Base-by-base conservation (phyloP, 2,113 vertebrate species). In the Chionodraco myersi region DNA sequence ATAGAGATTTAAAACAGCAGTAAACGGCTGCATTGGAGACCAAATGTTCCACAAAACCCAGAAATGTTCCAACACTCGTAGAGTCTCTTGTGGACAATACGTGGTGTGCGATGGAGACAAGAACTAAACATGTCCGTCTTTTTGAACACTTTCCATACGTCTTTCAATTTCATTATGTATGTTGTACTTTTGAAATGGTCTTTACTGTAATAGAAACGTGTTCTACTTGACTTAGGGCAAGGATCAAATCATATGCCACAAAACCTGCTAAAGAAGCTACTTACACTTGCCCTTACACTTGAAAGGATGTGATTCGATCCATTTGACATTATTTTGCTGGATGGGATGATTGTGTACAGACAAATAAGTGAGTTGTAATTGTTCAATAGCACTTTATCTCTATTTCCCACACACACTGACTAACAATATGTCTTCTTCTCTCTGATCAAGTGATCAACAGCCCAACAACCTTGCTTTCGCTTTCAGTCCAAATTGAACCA, bases 1-100 rank as follows among this genome's bases (percentile, higher is more conserved):
- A 86, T 75, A 72, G 52, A 76, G 69, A 89, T 79, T 79, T 8
- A 62, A 80, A 82, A 86, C 76, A 69, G 76, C 79, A 84, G 83
- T 65, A 62, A 82, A 26, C 18, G 60, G 16, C 26, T 36, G 30
- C 41, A 85, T 71, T 64, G 47, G 71, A 82, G 79, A 82, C 73
- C 75, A 36, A 82, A 77, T 56, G 66, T 77, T 81, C 85, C 51
- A 54, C 71, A n/a, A n/a, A n/a, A n/a, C n/a, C n/a, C n/a, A n/a
- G n/a, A n/a, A n/a, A n/a, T n/a, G n/a, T n/a, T n/a, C n/a, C n/a
- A n/a, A n/a, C n/a, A 73, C 72, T 23, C 75, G 67, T 58, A 67
- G 21, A 61, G 44, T 23, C 61, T 51, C 9, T 53, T 21, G 30
- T n/a, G 71, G 79, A 88, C 79, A 63, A 75, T 82, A 63, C 44